Evolutionary conservation across 1,140 invertebrate species (phyloP).

Genomic region (Nautilus pompilius): DNA sequence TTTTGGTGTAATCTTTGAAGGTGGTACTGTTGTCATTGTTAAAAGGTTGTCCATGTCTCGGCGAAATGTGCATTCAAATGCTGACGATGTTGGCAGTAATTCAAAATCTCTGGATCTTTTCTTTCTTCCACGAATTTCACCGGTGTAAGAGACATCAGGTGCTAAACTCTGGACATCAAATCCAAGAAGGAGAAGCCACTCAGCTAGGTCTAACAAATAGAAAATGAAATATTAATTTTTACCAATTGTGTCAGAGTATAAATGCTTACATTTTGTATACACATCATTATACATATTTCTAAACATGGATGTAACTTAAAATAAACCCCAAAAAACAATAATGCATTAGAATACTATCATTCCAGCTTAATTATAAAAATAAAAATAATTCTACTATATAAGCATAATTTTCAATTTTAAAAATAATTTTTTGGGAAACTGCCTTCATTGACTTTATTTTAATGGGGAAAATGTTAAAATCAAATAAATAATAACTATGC

Average conservation of each 20-base stretch:
- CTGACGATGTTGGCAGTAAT: constrained; percentile 59
- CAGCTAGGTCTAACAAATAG: constrained; percentile 74
- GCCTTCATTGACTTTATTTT: no score
- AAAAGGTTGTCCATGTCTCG: constrained; percentile 49
- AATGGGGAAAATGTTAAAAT: no score
- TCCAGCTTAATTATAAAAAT: neutral
- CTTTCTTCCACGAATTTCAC: constrained; percentile 63
- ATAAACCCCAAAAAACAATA: neutral
- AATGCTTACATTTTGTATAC: neutral
- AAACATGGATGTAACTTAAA: neutral
- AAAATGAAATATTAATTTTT: no score
- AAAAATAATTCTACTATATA: neutral
- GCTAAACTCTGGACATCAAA: constrained; percentile 82
- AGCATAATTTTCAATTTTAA: no score
- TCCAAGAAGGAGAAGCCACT: constrained; percentile 79
- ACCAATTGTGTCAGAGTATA: no score
- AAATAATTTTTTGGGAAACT: no score
- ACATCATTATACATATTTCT: neutral
- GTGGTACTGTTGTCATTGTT: constrained; percentile 43
- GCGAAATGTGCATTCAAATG: constrained; percentile 53
- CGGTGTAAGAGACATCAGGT: constrained; percentile 71
- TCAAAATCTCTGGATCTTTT: constrained; percentile 66
- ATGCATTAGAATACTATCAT: neutral
- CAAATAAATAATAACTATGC: no score
- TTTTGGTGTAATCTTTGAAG: constrained; percentile 41